These are phyloP conservation scores for Spermophilus dauricus DNA, from an alignment of 2,113 vertebrate genomes.

Conservation along the genomic window DNA sequence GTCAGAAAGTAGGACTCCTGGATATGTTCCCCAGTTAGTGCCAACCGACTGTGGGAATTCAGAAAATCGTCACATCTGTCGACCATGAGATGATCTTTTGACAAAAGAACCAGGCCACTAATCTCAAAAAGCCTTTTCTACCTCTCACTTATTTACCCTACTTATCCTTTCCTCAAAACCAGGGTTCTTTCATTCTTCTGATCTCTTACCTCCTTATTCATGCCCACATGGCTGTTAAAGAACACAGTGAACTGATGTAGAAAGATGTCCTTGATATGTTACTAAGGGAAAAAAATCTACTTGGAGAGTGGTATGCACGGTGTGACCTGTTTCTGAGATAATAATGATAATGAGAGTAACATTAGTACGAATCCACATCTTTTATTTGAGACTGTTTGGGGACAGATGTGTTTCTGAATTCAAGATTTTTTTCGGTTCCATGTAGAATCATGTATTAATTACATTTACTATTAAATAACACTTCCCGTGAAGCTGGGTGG, in stretches of 20 bases:
- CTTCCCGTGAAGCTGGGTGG: neutral
- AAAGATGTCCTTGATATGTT: neutral
- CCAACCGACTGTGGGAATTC: neutral
- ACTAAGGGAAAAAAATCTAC: neutral
- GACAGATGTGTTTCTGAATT: slow-evolving; percentile 18
- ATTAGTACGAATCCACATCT: neutral
- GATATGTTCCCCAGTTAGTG: neutral
- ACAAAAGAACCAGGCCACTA: neutral
- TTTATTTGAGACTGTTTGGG: neutral
- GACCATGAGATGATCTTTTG: neutral
- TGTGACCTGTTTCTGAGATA: neutral
- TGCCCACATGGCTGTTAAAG: neutral
- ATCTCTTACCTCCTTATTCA: neutral
- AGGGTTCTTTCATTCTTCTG: neutral
- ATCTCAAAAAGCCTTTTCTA: neutral
- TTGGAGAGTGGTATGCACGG: neutral
- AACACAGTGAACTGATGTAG: neutral
- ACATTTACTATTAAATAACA: neutral
- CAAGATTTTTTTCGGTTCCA: neutral
- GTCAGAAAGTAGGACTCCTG: neutral
- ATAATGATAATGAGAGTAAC: neutral
- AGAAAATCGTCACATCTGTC: neutral
- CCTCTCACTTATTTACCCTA: neutral
- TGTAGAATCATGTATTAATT: neutral
- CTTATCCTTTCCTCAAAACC: neutral